Base-by-base conservation (phyloP, 2,888 invertebrate genomes). In the Paralinhomoeus sp. region DNA sequence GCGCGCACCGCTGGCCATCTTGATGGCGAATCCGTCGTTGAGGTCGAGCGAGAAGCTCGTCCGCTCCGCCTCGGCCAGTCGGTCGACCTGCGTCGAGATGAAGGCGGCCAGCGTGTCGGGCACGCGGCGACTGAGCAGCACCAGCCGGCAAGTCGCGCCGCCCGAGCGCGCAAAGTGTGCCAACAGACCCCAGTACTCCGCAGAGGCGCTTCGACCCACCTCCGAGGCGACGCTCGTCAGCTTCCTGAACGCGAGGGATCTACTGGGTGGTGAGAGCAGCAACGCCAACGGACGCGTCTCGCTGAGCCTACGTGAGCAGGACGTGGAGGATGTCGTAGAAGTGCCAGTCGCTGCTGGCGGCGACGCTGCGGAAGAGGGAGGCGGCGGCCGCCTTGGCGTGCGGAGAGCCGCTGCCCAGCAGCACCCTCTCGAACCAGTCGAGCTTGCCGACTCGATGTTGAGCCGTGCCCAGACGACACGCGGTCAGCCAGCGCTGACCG, bases 21-120 rank as follows among this genome's bases (percentile, higher is more conserved):
- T 82, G 46, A 89, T 66, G 0, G 87, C 83, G 66, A 80, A 87
- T 3, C 89, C 84, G 69, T 89, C 84, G 1, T 85, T 81, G 2
- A 91, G 71, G 64, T 91, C 85, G 0, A 87, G 85, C 1, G 82
- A 87, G 2, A 91, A 70, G 0, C 85, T 84, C 1, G 82, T 82
- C 58, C 83, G 83, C 63, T 91, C 91, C 27, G 89, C 68, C 15
- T 77, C 74, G 63, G 83, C 82, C 20, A 91, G 69, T 54, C 82
- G 9, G 2, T 47, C 48, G 20, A 47, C 39, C n/a, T 45, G 41
- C 45, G n/a, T n/a, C n/a, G n/a, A n/a, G n/a, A n/a, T n/a, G n/a
- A n/a, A n/a, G n/a, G n/a, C n/a, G n/a, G n/a, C n/a, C n/a, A n/a
- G n/a, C n/a, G n/a, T n/a, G n/a, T n/a, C n/a, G n/a, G n/a, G n/a